Conservation (phyloP, 2,113 vertebrate species). For the Rhea americana region DNA sequence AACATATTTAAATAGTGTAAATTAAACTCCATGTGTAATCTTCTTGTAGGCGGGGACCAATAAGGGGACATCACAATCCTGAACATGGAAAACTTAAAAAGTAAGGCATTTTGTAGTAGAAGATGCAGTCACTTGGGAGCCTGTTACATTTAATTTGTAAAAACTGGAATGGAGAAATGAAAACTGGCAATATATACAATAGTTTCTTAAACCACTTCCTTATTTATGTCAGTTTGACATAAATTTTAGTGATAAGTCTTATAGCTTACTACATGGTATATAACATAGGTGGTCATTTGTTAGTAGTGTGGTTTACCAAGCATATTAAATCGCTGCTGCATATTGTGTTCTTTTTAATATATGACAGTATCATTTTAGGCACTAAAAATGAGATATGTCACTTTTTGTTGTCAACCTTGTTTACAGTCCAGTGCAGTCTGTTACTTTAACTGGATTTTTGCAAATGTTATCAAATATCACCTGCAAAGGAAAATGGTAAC, state of each 20-base stretch:
- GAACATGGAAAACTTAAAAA: conserved; percentile 38
- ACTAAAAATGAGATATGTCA: conserved; percentile 62
- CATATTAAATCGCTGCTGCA: conserved; percentile 70
- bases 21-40: conserved; percentile 31
- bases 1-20: conserved; percentile 67
- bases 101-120: conserved; percentile 38
- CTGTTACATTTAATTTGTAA: conserved; percentile 51
- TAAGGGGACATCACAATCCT: conserved; percentile 34
- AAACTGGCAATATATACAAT: conserved; percentile 72
- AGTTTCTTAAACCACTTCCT: conserved; percentile 66
- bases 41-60: conserved; percentile 43
- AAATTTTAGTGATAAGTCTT: conserved; percentile 69
- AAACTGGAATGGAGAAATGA: conserved; percentile 66
- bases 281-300: conserved; percentile 76
- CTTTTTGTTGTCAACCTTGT: conserved; percentile 71
- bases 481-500: conserved; percentile 58
- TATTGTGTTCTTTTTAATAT: conserved; percentile 75
- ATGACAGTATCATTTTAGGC: conserved; percentile 66
- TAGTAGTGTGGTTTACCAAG: conserved; percentile 74
- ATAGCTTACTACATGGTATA: conserved; percentile 64
- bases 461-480: conserved; percentile 60
- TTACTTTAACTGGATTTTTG: conserved; percentile 73
- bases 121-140: conserved; percentile 46
- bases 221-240: conserved; percentile 73
- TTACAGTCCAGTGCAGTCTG: conserved; percentile 72